Percentiles rank a stretch among this genome's conserved stretches.
These are phyloP conservation scores for Microctenopoma lineatum DNA, from an alignment of 2,797 vertebrate species.

Conservation along the genomic window DNA sequence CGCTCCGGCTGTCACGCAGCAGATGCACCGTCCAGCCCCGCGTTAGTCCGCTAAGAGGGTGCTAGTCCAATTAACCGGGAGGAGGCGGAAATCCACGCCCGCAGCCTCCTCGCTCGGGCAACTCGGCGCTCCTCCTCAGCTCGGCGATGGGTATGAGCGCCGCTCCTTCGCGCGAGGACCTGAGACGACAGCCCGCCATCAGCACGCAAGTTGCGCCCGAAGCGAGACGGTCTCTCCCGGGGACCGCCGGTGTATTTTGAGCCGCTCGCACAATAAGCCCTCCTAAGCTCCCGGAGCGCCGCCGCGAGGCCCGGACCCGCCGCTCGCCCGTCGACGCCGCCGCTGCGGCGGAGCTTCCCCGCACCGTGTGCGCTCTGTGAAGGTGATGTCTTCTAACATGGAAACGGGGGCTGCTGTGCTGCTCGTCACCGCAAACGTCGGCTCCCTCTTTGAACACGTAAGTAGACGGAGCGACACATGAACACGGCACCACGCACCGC, in stretches of 20 bases:
- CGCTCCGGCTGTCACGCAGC: slow-evolving; percentile 12
- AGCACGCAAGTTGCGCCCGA: slow-evolving; percentile 33
- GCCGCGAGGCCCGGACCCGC: slow-evolving; percentile 12
- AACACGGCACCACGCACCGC: neutral
- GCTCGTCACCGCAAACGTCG: slow-evolving; percentile 88
- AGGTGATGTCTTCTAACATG: slow-evolving; percentile 72
- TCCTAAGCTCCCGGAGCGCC: slow-evolving; percentile 45
- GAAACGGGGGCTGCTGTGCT: slow-evolving; percentile 79
- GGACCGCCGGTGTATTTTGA: slow-evolving; percentile 43
- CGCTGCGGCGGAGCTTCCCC: slow-evolving; percentile 46
- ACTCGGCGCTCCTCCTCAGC: slow-evolving; percentile 8
- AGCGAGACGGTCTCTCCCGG: slow-evolving; percentile 24
- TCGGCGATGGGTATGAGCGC: slow-evolving; percentile 50
- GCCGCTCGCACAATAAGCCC: slow-evolving; percentile 45
- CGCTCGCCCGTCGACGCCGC: slow-evolving; percentile 27
- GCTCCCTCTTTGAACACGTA: slow-evolving; percentile 87
- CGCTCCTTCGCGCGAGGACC: slow-evolving; percentile 18
- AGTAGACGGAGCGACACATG: slow-evolving; percentile 62
- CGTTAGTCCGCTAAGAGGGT: slow-evolving; percentile 70
- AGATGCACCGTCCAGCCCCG: slow-evolving; percentile 50
- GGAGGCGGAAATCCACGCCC: slow-evolving; percentile 50
- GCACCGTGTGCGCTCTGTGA: slow-evolving; percentile 29
- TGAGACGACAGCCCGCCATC: slow-evolving; percentile 48
- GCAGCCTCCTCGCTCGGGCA: neutral
- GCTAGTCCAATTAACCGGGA: slow-evolving; percentile 73